phyloP scores from a whole-genome alignment of 2,888 invertebrate species.

The Selenia dentaria region DNA sequence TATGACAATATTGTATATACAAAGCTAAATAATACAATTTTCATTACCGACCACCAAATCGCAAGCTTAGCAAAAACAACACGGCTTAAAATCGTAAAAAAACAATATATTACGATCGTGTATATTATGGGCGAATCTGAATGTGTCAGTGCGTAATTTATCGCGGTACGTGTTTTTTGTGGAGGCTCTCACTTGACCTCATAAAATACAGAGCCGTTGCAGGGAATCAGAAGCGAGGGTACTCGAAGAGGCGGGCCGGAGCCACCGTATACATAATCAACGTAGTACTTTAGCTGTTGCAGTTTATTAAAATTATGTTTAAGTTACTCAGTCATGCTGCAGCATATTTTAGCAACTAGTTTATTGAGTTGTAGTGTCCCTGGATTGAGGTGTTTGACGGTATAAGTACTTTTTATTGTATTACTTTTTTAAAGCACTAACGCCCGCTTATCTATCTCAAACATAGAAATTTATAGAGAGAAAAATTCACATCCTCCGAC shows the following conservation, averaged over 20 bases:
- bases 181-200: slow-evolving; percentile 80
- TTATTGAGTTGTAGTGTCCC: no score
- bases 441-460: no score
- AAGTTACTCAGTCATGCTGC: no score
- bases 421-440: no score
- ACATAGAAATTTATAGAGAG: no score
- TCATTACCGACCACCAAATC: background rate
- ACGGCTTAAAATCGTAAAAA: slow-evolving; percentile 58
- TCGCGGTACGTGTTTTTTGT: slow-evolving; percentile 79
- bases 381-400: no score
- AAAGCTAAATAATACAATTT: no score
- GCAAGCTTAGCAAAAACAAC: slow-evolving; percentile 26
- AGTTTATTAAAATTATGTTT: no score
- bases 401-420: no score
- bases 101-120: slow-evolving; percentile 78
- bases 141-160: slow-evolving; percentile 84
- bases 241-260: slow-evolving; percentile 23
- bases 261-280: slow-evolving; percentile 11
- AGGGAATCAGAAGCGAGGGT: slow-evolving; percentile 24
- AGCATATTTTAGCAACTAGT: no score
- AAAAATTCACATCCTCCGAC: no score
- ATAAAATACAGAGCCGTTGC: slow-evolving; percentile 75
- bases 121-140: slow-evolving; percentile 81
- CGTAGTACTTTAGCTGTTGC: slow-evolving; percentile 1
- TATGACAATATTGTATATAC: no score